A percentile compares a stretch with the other conserved stretches of the same genome.
These are phyloP conservation scores for Pitangus sulphuratus DNA, from an alignment of 2,797 vertebrate species.

Conservation along the genomic window DNA sequence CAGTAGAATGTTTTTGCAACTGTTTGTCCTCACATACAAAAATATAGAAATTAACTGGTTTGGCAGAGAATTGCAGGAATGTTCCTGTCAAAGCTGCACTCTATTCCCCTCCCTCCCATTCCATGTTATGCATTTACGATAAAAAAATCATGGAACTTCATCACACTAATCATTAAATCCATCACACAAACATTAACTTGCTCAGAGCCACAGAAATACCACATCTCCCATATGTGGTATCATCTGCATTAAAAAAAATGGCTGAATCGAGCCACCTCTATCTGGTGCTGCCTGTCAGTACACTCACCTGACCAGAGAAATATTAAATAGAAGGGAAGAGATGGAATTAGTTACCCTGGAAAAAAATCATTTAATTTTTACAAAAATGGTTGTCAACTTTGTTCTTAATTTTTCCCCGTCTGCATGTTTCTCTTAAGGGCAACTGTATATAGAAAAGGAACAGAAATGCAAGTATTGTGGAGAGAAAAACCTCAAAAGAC, in stretches of 20 bases:
- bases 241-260: neutral
- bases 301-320: neutral
- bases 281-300: neutral
- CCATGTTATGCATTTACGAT: neutral
- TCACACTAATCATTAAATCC: neutral
- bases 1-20: neutral
- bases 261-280: neutral
- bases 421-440: neutral
- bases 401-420: neutral
- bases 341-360: neutral
- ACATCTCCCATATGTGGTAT: neutral
- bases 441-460: neutral
- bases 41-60: neutral
- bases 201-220: neutral
- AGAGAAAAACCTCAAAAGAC: neutral
- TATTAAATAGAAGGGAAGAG: neutral
- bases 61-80: neutral
- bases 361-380: neutral
- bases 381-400: neutral
- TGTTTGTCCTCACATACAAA: neutral
- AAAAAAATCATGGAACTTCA: neutral
- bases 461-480: neutral
- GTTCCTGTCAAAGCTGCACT: neutral
- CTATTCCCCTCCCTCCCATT: neutral
- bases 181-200: neutral